Evolutionary conservation across 2,113 vertebrate genomes (phyloP).

Genomic region (Baryphthengus martii): DNA sequence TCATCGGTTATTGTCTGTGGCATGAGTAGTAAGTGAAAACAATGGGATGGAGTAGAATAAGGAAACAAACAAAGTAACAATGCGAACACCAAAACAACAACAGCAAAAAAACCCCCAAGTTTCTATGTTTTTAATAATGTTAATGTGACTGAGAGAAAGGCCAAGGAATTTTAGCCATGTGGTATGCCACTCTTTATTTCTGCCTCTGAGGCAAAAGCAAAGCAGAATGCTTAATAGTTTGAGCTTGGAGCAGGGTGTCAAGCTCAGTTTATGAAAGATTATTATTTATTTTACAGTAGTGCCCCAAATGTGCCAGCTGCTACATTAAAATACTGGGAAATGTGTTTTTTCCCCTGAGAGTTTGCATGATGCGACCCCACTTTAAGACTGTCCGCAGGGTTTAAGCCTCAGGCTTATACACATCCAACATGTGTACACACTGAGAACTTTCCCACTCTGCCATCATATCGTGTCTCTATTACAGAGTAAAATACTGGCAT

Average conservation of each 20-base stretch:
- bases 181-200: conserved; percentile 59
- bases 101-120: neutral
- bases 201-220: conserved; percentile 47
- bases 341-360: neutral
- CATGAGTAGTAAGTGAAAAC: conserved; percentile 65
- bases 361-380: neutral
- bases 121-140: conserved; percentile 60
- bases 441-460: conserved; percentile 18
- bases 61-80: conserved; percentile 61
- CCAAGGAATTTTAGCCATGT: conserved; percentile 55
- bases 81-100: conserved; percentile 39
- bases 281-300: conserved; percentile 52
- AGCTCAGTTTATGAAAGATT: conserved; percentile 23
- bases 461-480: neutral
- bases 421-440: neutral
- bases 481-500: neutral
- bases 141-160: conserved; percentile 53
- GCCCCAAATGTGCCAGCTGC: conserved; percentile 28
- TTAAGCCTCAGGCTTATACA: neutral
- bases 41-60: conserved; percentile 53
- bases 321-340: conserved; percentile 32
- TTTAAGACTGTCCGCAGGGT: neutral
- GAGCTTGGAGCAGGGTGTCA: conserved; percentile 40
- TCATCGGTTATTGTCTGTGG: conserved; percentile 50
- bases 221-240: conserved; percentile 22